These are phyloP conservation scores for Zosterops hypoxanthus DNA, from an alignment of 2,113 vertebrate genomes.

Conservation along the genomic window DNA sequence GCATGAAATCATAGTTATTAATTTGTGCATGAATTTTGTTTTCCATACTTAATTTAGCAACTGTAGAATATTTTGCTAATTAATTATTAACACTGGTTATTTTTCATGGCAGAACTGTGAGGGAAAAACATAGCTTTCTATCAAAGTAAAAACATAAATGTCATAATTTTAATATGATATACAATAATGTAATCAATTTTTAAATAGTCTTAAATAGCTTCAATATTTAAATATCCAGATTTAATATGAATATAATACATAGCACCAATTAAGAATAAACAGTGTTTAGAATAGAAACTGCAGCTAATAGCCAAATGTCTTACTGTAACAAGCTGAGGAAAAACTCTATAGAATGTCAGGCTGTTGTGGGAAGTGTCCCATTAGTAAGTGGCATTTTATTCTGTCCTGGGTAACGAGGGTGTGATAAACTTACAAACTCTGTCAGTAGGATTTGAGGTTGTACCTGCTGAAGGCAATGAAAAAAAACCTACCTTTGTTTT, in stretches of 20 bases:
- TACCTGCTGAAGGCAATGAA: not conserved
- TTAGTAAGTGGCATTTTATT: not conserved
- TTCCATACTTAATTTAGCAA: slow-evolving; percentile 50
- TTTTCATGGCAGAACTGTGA: slow-evolving; percentile 30
- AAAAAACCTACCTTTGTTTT: not conserved
- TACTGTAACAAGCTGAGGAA: not conserved
- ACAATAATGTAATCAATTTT: slow-evolving; percentile 32
- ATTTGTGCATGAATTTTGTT: slow-evolving; percentile 9
- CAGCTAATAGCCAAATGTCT: not conserved
- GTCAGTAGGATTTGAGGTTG: not conserved
- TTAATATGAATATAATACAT: not conserved
- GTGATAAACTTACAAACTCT: not conserved
- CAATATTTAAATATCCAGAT: not conserved
- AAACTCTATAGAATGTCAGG: not conserved
- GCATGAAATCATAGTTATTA: slow-evolving; percentile 57
- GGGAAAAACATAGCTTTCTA: slow-evolving; percentile 20
- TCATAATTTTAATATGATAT: slow-evolving; percentile 11
- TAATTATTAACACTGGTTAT: slow-evolving; percentile 56
- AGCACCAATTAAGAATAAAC: not conserved
- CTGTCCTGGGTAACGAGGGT: not conserved
- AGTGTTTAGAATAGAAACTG: not conserved
- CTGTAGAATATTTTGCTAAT: slow-evolving; percentile 59
- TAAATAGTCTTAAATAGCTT: slow-evolving; percentile 23
- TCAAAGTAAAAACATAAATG: slow-evolving; percentile 14
- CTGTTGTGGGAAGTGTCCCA: not conserved